Conservation (phyloP, 2,888 invertebrate genomes). For the Lasioglossum villosulum region DNA sequence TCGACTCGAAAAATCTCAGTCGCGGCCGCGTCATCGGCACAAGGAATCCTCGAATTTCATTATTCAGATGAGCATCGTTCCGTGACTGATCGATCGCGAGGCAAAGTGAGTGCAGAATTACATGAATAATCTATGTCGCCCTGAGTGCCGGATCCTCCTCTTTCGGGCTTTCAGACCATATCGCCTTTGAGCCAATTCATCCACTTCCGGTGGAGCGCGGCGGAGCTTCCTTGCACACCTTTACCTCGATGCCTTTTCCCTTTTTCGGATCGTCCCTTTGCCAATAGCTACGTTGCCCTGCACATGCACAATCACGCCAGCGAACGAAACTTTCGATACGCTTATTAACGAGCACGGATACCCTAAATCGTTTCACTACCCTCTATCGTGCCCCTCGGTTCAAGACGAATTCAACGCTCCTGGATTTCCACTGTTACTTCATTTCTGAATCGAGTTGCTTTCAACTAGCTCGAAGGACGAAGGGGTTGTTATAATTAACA, state of each 20-base stretch:
- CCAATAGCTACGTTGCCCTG: conserved; percentile 1
- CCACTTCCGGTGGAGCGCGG: conserved; percentile 69
- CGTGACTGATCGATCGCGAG: conserved; percentile 73
- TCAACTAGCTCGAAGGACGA: not conserved
- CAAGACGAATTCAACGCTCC: not conserved
- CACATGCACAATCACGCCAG: not conserved
- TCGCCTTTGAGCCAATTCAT: conserved; percentile 74
- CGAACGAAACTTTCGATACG: conserved; percentile 9
- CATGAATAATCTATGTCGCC: conserved; percentile 74
- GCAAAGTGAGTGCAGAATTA: conserved; percentile 75
- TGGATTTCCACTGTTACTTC: not conserved
- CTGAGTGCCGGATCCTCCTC: conserved; percentile 72
- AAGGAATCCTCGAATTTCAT: conserved; percentile 72
- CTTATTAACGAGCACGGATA: conserved; percentile 12
- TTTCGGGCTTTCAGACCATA: conserved; percentile 72
- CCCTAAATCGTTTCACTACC: not conserved
- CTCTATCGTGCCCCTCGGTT: not conserved
- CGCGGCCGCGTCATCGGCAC: conserved; percentile 62
- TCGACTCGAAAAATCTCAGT: conserved; percentile 62
- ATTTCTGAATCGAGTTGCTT: not conserved
- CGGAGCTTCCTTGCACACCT: conserved; percentile 59
- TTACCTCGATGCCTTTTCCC: conserved; percentile 49
- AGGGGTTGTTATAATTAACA: too few species aligned
- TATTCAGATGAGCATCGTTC: conserved; percentile 75
- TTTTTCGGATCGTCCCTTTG: conserved; percentile 52